Evolutionary conservation across 2,113 vertebrate genomes (phyloP), one percentile per base, ranked within the genome.

Genomic region (Hippoglossus stenolepis): DNA sequence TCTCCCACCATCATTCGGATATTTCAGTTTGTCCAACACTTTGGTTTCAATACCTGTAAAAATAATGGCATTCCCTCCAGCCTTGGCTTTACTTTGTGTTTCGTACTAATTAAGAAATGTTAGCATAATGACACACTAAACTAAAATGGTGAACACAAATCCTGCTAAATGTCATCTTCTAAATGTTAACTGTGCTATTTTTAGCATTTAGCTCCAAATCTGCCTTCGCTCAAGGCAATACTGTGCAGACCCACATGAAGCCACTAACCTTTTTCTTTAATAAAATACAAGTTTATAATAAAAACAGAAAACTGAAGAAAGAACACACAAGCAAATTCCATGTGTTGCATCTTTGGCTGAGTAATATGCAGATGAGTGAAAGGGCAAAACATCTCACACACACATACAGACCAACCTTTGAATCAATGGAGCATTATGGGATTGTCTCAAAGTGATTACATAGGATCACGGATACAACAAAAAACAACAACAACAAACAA

Each of bases 391-490:
- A 54, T n/a, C 51, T 54, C 51, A 2, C 51, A 54, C 51, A 74
- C 43, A 74, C 69, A 56, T 49, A 70, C 21, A 72, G 4, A 64
- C 31, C 53, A 68, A 82, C 23, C 47, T 82, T 72, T 89, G 68
- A 80, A 85, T 65, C 76, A 63, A 66, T 69, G 53, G 51, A 58
- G 56, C 75, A 67, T 85, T 87, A 85, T 62, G 20, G 77, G 74
- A 87, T 90, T 86, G 87, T 82, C 71, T 89, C 75, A 73, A 31
- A 31, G 75, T 78, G 79, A 86, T 87, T 87, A 90, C 81, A 83
- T 64, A 73, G 77, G 80, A 87, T 81, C 73, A 87, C 69, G 43
- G 54, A 28, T 68, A 61, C 2, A 23, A 72, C 77, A 80, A 77
- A 73, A 65, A 66, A 43, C 53, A 69, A 43, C 53, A 65, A 70